Evolutionary conservation across 2,797 vertebrate genomes (phyloP).

Genomic region (Poecile montanus): DNA sequence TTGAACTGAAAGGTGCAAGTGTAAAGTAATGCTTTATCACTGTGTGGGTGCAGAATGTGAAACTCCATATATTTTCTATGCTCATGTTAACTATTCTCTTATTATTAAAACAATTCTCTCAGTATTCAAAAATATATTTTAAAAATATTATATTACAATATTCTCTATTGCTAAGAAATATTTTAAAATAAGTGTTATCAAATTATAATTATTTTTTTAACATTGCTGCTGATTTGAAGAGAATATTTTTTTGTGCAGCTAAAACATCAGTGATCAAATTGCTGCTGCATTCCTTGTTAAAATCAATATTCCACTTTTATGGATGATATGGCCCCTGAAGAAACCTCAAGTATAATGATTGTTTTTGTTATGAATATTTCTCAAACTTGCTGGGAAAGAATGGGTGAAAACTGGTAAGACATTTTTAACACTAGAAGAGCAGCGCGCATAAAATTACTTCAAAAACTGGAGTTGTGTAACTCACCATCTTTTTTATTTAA

Average conservation of each 20-base stretch:
- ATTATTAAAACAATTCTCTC: neutral
- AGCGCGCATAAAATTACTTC: neutral
- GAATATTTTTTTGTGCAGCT: neutral
- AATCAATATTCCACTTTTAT: neutral
- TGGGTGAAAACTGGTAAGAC: neutral
- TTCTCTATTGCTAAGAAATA: neutral
- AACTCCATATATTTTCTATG: neutral
- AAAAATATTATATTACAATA: neutral
- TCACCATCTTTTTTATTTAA: slow-evolving; percentile 82
- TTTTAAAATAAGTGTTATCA: neutral
- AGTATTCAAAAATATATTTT: neutral
- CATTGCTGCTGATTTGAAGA: neutral
- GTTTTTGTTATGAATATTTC: neutral
- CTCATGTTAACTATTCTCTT: neutral
- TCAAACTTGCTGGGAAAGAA: neutral
- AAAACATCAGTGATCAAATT: neutral
- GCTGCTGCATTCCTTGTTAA: neutral
- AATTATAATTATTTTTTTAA: neutral
- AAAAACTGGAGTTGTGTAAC: neutral
- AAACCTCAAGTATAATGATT: neutral
- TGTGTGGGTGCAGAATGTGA: neutral
- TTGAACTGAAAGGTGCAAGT: neutral
- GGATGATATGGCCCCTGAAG: neutral
- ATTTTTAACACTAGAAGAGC: neutral
- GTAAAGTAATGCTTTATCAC: neutral